Evolutionary conservation across 1,140 invertebrate genomes (phyloP), one percentile per base, ranked within the genome.

Genomic region (Dendrolimus punctatus): DNA sequence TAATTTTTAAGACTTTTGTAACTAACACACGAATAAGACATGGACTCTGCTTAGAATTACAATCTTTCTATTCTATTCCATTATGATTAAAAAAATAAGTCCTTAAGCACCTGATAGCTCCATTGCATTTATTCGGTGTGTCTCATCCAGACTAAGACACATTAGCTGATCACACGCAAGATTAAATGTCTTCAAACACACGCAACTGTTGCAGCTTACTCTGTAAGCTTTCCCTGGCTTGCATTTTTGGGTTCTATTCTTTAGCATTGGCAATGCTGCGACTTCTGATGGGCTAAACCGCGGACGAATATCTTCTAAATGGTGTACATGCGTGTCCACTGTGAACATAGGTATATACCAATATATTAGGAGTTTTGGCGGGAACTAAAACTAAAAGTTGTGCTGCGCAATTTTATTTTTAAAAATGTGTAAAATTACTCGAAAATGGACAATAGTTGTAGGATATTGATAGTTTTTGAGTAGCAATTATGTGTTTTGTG

Each of bases 161-260:
- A 69, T 36, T 5, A 51, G 42, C 2, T 62, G 43, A 2, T 64
- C 60, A 48, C 75, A 76, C 4, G 71, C 9, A 0, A 78, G 63
- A 39, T 82, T 81, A 23, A 60, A 60, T 5, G 51, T 61, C n/a
- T 66, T 53, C 5, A 76, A 54, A 9, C 85, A 87, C 5, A 78
- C 44, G 49, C 85, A 87, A 0, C 49, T 51, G 50, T 86, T 85
- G 50, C 84, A 87, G 47, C 71, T 68, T 4, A 86, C 64, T 5
- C 58, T 48, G 49, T 85, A 85, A 2, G 60, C 55, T 6, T 61
- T 73, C 0, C 71, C 70, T 0, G 73, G 61, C 4, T 40, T 42
- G 46, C 76, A 79, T 6, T 58, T 57, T 2, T 55, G 42, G 4
- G 62, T 61, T 2, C 59, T 40, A 40, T 61, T 46, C 0, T 42